Percentiles rank a stretch among this genome's conserved stretches.
Conservation (phyloP, 2,113 vertebrate genomes). For the Toxotes chatareus region DNA sequence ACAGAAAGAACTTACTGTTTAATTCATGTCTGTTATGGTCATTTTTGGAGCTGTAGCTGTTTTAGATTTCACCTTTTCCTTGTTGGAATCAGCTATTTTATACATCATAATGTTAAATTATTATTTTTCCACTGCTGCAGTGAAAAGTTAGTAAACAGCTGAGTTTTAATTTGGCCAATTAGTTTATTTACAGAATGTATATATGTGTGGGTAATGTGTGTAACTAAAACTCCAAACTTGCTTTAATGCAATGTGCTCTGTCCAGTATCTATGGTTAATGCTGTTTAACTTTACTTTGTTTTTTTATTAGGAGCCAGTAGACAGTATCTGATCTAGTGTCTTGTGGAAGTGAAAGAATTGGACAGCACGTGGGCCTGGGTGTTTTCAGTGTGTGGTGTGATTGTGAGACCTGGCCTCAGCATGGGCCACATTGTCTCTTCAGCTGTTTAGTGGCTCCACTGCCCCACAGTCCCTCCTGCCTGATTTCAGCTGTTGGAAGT, state of each 20-base stretch:
- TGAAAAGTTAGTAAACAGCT: no score
- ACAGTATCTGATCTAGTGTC: constrained; percentile 3
- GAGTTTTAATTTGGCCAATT: background rate
- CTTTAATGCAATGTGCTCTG: background rate
- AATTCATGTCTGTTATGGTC: background rate
- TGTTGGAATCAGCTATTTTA: no score
- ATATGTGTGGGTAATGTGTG: no score
- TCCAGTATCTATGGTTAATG: background rate
- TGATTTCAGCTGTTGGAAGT: constrained; percentile 85
- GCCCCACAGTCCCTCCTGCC: constrained; percentile 73
- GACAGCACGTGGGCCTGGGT: constrained; percentile 12
- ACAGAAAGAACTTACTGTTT: no score
- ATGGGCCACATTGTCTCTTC: constrained; percentile 67
- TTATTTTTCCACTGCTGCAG: background rate
- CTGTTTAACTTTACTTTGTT: background rate
- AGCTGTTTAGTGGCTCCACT: constrained; percentile 83
- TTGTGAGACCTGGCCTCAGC: constrained; percentile 53
- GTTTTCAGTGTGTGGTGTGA: constrained; percentile 60
- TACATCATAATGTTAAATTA: background rate
- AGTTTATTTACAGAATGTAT: background rate
- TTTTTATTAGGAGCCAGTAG: background rate
- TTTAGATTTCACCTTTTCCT: background rate
- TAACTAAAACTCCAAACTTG: background rate
- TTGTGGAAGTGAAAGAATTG: constrained; percentile 19
- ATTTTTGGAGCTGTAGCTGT: background rate